Evolutionary conservation across 2,888 invertebrate species (phyloP).

Genomic region (Rotaria macrura): DNA sequence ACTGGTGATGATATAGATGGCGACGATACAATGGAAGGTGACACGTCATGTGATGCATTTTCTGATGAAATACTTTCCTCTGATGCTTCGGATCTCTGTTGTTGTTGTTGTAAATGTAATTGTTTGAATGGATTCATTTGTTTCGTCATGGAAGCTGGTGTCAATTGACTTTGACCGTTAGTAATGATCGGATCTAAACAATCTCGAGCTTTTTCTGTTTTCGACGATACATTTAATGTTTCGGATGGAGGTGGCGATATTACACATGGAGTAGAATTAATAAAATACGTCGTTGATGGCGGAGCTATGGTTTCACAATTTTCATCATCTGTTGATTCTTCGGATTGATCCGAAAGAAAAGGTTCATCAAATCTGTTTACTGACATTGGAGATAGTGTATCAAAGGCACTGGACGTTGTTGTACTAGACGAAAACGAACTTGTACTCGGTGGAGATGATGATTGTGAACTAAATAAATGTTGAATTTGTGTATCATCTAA

Average conservation of each 20-base stretch:
- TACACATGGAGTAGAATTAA: background rate
- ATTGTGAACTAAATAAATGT: background rate
- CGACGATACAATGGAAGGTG: background rate
- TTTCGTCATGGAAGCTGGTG: background rate
- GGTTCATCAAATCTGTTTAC: background rate
- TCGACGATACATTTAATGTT: background rate
- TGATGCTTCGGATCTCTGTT: background rate
- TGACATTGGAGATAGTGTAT: background rate
- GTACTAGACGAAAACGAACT: background rate
- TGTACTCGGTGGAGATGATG: background rate
- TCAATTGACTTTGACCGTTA: background rate
- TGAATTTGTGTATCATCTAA: background rate
- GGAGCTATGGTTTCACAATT: background rate
- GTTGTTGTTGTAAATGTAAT: background rate
- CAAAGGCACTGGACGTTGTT: background rate
- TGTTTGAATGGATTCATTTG: background rate
- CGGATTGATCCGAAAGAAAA: background rate
- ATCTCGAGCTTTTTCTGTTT: background rate
- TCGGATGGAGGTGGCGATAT: background rate
- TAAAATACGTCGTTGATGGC: background rate
- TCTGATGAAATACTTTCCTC: background rate
- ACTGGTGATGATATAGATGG: background rate
- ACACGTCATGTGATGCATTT: background rate
- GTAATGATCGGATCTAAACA: background rate
- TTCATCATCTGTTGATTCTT: background rate